Evolutionary conservation across 2,797 vertebrate genomes (phyloP).

Genomic region (Hydrophis major): DNA sequence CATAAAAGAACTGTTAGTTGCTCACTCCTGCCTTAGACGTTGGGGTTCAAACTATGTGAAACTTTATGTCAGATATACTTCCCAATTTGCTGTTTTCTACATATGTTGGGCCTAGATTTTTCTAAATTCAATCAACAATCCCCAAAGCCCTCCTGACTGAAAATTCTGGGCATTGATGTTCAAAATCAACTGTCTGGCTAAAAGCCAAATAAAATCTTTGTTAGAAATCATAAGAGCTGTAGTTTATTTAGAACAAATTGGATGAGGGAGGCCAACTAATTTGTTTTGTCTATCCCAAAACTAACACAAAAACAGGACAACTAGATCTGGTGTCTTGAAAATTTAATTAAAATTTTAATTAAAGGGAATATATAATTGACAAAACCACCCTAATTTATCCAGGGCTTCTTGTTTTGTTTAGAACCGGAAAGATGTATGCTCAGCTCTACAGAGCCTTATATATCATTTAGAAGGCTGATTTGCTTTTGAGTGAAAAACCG

Average conservation of each 20-base stretch:
- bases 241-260: not conserved
- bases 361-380: not conserved
- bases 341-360: not conserved
- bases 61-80: not conserved
- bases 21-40: not conserved
- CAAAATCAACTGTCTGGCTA: not conserved
- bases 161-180: not conserved
- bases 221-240: not conserved
- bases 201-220: not conserved
- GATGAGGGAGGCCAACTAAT: not conserved
- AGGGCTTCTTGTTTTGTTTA: not conserved
- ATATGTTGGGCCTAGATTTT: not conserved
- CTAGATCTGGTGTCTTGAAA: not conserved
- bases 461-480: not conserved
- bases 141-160: not conserved
- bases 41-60: not conserved
- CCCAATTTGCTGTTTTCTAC: not conserved
- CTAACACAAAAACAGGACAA: not conserved
- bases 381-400: not conserved
- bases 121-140: not conserved
- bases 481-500: not conserved
- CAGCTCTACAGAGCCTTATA: not conserved
- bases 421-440: not conserved
- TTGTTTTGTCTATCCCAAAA: not conserved
- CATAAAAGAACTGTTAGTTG: not conserved